These are phyloP conservation scores for Melanogrammus aeglefinus DNA, from an alignment of 2,797 vertebrate species.

Conservation along the genomic window DNA sequence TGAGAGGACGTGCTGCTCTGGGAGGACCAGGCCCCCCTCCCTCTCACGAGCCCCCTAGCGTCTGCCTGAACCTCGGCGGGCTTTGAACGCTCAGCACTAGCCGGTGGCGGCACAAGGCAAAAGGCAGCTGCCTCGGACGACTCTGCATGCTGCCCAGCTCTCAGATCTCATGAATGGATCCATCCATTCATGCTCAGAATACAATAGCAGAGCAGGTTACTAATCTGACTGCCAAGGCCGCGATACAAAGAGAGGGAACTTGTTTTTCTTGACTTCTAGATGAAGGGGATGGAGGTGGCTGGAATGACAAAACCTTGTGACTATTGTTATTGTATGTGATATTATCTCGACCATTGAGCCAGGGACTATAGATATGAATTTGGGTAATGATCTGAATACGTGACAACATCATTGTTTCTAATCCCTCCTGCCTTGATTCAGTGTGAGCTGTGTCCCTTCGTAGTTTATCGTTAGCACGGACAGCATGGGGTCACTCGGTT, in stretches of 20 bases:
- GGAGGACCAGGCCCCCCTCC: constrained; percentile 21
- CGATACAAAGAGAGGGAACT: background rate
- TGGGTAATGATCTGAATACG: background rate
- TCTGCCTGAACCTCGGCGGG: constrained; percentile 53
- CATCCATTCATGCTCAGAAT: background rate
- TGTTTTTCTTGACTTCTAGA: background rate
- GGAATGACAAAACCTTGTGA: background rate
- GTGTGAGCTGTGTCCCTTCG: background rate
- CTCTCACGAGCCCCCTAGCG: constrained; percentile 43
- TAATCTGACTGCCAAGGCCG: background rate
- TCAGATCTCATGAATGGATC: background rate
- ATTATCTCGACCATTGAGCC: background rate
- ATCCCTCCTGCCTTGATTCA: background rate
- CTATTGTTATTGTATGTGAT: background rate
- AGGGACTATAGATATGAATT: background rate
- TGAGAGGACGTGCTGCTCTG: constrained; percentile 12
- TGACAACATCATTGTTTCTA: too few relatives aligned
- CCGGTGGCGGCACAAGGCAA: background rate
- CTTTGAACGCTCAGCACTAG: constrained; percentile 47
- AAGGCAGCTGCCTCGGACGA: background rate
- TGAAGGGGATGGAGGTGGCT: background rate
- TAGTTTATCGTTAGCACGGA: background rate
- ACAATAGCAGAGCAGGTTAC: background rate
- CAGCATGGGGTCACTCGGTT: constrained; percentile 29
- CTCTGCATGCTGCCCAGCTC: background rate